Percentiles rank a stretch among this genome's conserved stretches.
phyloP scores from a whole-genome alignment of 2,888 invertebrate genomes.

The Caenorhabditis panamensis region DNA sequence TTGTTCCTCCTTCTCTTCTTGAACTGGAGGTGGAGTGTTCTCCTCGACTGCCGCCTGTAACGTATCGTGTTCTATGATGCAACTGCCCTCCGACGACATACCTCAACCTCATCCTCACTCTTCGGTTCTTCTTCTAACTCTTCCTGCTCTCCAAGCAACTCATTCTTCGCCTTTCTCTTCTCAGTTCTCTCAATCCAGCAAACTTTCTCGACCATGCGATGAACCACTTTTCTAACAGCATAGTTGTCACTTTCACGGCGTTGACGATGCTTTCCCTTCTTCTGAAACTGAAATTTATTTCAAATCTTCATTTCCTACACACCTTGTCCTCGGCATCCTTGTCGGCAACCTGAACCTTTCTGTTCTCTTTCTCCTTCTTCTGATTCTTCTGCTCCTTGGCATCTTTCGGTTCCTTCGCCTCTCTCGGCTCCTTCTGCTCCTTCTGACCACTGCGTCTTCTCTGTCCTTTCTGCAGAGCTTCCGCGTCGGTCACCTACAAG shows the following conservation, averaged over 20 bases:
- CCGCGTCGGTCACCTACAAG: slow-evolving; percentile 36
- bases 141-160: slow-evolving; percentile 38
- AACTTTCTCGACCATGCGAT: slow-evolving; percentile 54
- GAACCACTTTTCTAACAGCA: slow-evolving; percentile 58
- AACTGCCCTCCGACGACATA: background rate
- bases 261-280: slow-evolving; percentile 36
- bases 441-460: slow-evolving; percentile 45
- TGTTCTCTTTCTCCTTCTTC: slow-evolving; percentile 27
- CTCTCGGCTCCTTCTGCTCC: slow-evolving; percentile 22
- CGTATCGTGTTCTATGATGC: background rate
- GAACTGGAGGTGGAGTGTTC: background rate
- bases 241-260: slow-evolving; percentile 61
- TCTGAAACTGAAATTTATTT: slow-evolving; percentile 16
- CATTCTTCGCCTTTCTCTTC: slow-evolving; percentile 54
- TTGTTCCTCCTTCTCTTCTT: slow-evolving; percentile 1
- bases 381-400: background rate
- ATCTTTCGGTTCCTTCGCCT: slow-evolving; percentile 12
- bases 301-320: background rate
- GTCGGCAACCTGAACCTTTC: slow-evolving; percentile 28
- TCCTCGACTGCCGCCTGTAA: slow-evolving; percentile 8
- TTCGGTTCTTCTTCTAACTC: slow-evolving; percentile 48
- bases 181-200: slow-evolving; percentile 58
- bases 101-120: slow-evolving; percentile 37
- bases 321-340: slow-evolving; percentile 40
- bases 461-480: slow-evolving; percentile 36